Conservation (phyloP, 1,140 invertebrate species). For the Euglossa dilemma region DNA sequence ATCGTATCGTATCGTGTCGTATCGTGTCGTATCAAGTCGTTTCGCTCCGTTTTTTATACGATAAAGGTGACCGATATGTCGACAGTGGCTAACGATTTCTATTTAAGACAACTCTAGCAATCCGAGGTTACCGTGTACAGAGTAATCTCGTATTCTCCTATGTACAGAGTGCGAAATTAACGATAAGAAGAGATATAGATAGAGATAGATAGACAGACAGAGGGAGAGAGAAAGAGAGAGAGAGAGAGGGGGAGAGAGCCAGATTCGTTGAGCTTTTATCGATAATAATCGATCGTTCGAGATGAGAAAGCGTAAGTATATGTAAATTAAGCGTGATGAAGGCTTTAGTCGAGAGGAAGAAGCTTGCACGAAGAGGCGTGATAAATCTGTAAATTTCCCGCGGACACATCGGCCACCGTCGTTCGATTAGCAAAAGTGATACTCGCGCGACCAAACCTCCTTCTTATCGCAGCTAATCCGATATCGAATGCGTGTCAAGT, state of each 20-base stretch:
- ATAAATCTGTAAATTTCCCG: constrained; percentile 19
- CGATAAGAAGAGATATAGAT: not conserved
- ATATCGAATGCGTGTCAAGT: not conserved
- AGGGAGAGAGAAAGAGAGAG: not conserved
- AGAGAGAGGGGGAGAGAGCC: not conserved
- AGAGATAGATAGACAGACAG: not conserved
- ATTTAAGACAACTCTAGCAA: no score
- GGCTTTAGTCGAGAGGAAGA: constrained; percentile 46
- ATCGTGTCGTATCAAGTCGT: not conserved
- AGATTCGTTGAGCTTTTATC: constrained; percentile 6
- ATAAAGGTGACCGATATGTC: not conserved
- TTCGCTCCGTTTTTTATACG: not conserved
- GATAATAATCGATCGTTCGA: constrained; percentile 40
- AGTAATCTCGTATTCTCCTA: no score
- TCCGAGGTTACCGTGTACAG: no score
- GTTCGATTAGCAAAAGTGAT: not conserved
- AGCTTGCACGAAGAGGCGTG: constrained; percentile 60
- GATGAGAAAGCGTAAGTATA: constrained; percentile 41
- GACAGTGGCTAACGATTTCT: not conserved
- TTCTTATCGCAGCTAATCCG: constrained; percentile 4
- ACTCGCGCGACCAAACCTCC: not conserved
- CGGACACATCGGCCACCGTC: not conserved
- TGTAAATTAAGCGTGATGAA: constrained; percentile 46
- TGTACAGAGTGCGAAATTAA: not conserved
- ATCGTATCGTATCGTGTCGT: no score